These are phyloP conservation scores for Elephas maximus DNA, from an alignment of 2,113 vertebrate species.

Conservation along the genomic window DNA sequence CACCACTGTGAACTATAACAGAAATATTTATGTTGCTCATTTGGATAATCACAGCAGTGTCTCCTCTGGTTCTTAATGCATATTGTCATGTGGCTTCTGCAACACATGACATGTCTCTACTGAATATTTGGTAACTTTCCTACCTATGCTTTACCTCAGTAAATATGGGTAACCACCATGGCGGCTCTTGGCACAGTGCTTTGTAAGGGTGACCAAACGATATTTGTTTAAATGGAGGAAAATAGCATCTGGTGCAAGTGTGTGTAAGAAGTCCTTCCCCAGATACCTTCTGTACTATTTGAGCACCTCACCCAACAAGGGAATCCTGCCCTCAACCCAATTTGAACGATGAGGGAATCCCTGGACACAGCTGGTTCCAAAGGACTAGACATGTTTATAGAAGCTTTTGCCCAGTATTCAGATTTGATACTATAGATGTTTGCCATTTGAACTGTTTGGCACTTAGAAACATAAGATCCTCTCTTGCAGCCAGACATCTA, in stretches of 20 bases:
- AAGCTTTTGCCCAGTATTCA: background rate
- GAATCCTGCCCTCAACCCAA: rapidly evolving
- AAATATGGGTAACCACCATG: rapidly evolving
- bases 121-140: rapidly evolving
- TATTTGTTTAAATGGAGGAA: background rate
- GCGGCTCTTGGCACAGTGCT: background rate
- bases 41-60: no score
- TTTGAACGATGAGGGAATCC: background rate
- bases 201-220: rapidly evolving
- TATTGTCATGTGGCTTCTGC: background rate
- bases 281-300: rapidly evolving
- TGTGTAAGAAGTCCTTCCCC: background rate
- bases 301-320: background rate
- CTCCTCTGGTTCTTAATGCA: rapidly evolving
- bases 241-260: rapidly evolving
- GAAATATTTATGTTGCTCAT: rapidly evolving
- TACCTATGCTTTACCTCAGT: rapidly evolving
- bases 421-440: background rate
- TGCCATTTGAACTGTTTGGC: background rate
- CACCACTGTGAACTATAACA: rapidly evolving
- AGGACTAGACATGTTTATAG: background rate
- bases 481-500: background rate
- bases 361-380: background rate
- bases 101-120: background rate
- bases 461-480: background rate